Conservation (phyloP, 2,797 vertebrate species). For the Dicrostonyx torquatus region DNA sequence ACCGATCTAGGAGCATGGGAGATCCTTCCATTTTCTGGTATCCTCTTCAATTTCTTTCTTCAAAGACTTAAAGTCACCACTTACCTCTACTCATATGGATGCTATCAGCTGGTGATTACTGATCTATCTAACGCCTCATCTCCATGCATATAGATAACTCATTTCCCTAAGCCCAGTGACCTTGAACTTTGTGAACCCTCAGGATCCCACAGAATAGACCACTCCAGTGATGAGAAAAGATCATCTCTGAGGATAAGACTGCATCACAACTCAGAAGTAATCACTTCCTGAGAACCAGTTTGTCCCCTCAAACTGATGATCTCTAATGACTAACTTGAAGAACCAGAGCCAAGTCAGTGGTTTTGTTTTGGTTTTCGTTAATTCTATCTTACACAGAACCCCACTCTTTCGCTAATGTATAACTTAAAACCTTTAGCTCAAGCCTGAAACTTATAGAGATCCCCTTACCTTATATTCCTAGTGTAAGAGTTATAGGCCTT, state of each 20-base stretch:
- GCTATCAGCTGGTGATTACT: too few relatives aligned
- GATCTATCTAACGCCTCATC: not conserved
- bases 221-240: not conserved
- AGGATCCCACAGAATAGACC: not conserved
- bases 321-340: not conserved
- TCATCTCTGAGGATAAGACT: not conserved
- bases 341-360: not conserved
- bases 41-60: too few relatives aligned
- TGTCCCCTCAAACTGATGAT: not conserved
- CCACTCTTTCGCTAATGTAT: not conserved
- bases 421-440: not conserved
- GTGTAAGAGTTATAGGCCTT: not conserved
- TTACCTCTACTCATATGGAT: not conserved
- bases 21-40: too few relatives aligned
- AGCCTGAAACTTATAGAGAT: not conserved
- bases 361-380: not conserved
- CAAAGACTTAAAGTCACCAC: not conserved
- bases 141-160: too few relatives aligned
- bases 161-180: not conserved
- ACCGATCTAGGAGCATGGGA: too few relatives aligned
- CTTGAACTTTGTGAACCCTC: not conserved
- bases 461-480: not conserved
- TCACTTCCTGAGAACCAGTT: not conserved
- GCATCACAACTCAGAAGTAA: not conserved
- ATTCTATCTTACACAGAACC: not conserved